These are phyloP conservation scores for Scaptomyza parva DNA, from an alignment of 2,888 invertebrate species.

Conservation along the genomic window DNA sequence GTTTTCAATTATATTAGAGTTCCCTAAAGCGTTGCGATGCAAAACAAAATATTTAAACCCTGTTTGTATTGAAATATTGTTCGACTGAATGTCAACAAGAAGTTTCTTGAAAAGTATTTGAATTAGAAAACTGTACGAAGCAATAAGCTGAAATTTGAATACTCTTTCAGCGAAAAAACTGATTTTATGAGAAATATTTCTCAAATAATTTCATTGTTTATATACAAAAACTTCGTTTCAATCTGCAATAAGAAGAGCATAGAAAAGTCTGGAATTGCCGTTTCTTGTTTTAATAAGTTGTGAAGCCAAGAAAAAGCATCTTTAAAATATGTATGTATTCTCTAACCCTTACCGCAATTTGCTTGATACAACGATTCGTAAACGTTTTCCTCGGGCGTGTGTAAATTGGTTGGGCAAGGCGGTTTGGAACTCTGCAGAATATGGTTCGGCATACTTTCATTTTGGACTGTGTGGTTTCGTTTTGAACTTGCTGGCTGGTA, in stretches of 20 bases:
- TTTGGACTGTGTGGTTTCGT: slow-evolving; percentile 42
- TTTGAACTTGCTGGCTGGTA: slow-evolving; percentile 32
- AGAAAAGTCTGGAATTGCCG: neutral
- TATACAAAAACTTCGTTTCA: too few relatives aligned
- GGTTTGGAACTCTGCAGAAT: slow-evolving; percentile 16
- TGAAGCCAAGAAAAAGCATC: slow-evolving; percentile 1
- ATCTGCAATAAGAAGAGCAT: neutral
- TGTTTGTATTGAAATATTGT: neutral
- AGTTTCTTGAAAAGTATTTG: too few relatives aligned
- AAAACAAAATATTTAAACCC: neutral
- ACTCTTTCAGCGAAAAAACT: too few relatives aligned
- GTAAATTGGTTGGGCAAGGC: slow-evolving; percentile 36
- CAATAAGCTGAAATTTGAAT: too few relatives aligned
- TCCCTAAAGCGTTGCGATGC: too few relatives aligned
- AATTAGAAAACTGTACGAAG: too few relatives aligned
- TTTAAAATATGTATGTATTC: neutral
- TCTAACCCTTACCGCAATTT: slow-evolving; percentile 2
- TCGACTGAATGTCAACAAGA: too few relatives aligned
- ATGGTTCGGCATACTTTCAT: slow-evolving; percentile 23
- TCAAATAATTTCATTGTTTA: too few relatives aligned
- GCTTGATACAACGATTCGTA: slow-evolving; percentile 1
- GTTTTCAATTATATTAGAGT: too few relatives aligned
- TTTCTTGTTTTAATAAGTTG: neutral
- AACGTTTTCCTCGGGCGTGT: slow-evolving; percentile 16
- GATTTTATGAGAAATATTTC: too few relatives aligned